Conservation (phyloP, 2,888 invertebrate species). For the Alcis repandata region DNA sequence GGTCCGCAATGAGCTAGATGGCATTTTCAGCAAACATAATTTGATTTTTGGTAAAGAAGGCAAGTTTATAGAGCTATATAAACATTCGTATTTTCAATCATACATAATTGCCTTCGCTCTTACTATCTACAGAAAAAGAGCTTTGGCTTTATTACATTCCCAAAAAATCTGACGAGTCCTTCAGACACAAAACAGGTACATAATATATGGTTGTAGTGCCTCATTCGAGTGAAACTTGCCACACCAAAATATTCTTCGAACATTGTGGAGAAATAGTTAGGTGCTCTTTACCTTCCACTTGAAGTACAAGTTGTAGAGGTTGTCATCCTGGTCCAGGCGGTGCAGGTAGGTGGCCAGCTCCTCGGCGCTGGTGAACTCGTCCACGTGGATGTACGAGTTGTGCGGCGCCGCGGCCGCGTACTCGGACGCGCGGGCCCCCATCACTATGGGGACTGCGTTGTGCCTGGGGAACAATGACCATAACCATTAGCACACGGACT, state of each 20-base stretch:
- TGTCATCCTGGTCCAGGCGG: slow-evolving; percentile 94
- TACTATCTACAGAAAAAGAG: no score
- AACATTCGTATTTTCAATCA: no score
- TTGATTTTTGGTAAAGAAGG: no score
- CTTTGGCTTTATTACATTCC: no score
- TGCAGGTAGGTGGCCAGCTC: slow-evolving; percentile 95
- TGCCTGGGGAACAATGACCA: slow-evolving; percentile 59
- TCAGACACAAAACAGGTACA: no score
- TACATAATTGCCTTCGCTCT: no score
- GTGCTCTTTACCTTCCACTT: slow-evolving; percentile 91
- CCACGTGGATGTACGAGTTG: slow-evolving; percentile 97
- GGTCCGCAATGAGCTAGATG: no score
- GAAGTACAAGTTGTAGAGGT: slow-evolving; percentile 97
- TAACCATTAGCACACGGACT: neutral
- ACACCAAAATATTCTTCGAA: no score
- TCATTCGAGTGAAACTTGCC: neutral
- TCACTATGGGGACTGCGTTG: slow-evolving; percentile 96
- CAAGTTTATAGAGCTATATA: no score
- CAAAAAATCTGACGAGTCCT: no score
- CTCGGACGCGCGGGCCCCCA: slow-evolving; percentile 97
- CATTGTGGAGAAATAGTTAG: no score
- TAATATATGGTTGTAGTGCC: neutral
- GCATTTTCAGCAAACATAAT: no score
- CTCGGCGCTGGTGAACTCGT: slow-evolving; percentile 95
- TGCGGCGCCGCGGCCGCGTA: slow-evolving; percentile 95